Percentiles rank a stretch among this genome's conserved stretches.
These are phyloP conservation scores for Linnaemya tessellans DNA, from an alignment of 2,888 invertebrate genomes.

Conservation along the genomic window DNA sequence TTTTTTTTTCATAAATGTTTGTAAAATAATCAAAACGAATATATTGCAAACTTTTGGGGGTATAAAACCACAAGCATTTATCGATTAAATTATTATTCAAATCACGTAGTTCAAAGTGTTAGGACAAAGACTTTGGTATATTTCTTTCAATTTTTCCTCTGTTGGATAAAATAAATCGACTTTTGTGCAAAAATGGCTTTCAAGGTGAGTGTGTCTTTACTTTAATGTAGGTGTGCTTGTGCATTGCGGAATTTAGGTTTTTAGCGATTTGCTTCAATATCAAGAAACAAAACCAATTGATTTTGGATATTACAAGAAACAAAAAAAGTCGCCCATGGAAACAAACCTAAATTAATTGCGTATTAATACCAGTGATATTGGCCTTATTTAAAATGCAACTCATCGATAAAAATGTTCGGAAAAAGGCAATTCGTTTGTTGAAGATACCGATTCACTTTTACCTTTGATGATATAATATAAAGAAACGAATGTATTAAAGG, in stretches of 20 bases:
- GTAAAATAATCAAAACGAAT: not conserved
- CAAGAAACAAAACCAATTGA: constrained; percentile 33
- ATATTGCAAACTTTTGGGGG: constrained; percentile 60
- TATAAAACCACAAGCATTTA: constrained; percentile 79
- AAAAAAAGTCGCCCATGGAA: constrained; percentile 53
- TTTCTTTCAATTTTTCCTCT: constrained; percentile 52
- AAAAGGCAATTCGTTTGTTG: too few species aligned
- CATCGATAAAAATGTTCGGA: constrained; percentile 29
- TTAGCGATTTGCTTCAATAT: constrained; percentile 43
- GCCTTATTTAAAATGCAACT: constrained; percentile 65
- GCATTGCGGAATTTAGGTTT: constrained; percentile 30
- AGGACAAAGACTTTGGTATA: constrained; percentile 75
- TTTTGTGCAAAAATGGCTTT: constrained; percentile 77
- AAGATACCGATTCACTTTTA: not conserved
- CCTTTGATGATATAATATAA: not conserved
- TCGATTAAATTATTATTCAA: constrained; percentile 79
- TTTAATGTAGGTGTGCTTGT: not conserved
- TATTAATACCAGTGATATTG: constrained; percentile 39
- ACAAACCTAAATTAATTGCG: constrained; percentile 15
- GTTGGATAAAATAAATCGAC: constrained; percentile 57
- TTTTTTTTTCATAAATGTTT: constrained; percentile 7
- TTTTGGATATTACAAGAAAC: constrained; percentile 13
- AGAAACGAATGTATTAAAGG: not conserved
- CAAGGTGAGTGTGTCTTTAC: constrained; percentile 76
- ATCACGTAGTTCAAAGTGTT: constrained; percentile 77